Evolutionary conservation across 2,113 vertebrate species (phyloP), one percentile per base, ranked within the genome.

Genomic region (Alouatta palliata): DNA sequence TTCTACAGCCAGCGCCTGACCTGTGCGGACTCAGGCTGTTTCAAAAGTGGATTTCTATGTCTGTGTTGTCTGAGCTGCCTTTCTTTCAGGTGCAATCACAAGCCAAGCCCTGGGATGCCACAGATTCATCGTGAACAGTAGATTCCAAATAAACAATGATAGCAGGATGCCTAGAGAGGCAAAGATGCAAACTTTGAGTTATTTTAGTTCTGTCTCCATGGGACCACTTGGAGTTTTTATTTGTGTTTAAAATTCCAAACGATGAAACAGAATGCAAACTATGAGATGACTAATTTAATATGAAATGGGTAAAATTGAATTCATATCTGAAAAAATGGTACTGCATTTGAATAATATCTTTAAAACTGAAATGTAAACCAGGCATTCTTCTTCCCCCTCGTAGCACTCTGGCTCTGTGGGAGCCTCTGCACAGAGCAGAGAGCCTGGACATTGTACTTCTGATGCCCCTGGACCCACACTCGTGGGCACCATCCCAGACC

Each of bases 271-370:
- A 70, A 93, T 16, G 56, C 79, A 89, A 61, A 75, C 64, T 25
- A 17, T 73, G 45, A 79, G 68, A 23, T 32, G 43, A 56, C 43
- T 91, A 54, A 86, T 77, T 95, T 70, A 9, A 68, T 80, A 43
- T 56, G n/a, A 11, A 85, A 92, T 81, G 68, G 32, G 6, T 30
- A n/a, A 94, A 88, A 66, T 40, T 75, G 61, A 90, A 37, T 94
- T 27, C 0, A 2, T 45, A 56, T 81, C 61, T 80, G 54, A 94
- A 87, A 95, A 68, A 87, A 73, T 3, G n/a, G 73, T n/a, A 68
- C 40, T 54, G 14, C 56, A 90, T 61, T 35, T 83, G 3, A 86
- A 86, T 68, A 58, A 40, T n/a, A 58, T n/a, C 47, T 95, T 91
- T 61, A 71, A 77, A 43, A 10, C n/a, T 79, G 45, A 79, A n/a